These are phyloP conservation scores for Clarias fuscus DNA, from an alignment of 2,797 vertebrate species.

Conservation along the genomic window DNA sequence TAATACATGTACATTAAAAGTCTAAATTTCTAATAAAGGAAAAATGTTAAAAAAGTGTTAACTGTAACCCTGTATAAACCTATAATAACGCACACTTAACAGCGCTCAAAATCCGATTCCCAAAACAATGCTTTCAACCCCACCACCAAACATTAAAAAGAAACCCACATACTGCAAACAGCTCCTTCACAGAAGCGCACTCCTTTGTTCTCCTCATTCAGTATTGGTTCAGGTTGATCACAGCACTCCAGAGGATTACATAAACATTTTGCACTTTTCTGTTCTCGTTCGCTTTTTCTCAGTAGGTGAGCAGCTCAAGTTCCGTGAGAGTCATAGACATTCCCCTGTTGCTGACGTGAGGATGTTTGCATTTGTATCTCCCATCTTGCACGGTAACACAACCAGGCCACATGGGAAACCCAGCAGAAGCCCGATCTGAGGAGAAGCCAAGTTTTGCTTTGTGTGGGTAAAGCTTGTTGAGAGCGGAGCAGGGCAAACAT, in stretches of 20 bases:
- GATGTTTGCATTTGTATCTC: constrained; percentile 40
- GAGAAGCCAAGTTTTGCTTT: constrained; percentile 60
- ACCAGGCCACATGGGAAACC: constrained; percentile 39
- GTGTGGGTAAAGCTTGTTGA: constrained; percentile 62
- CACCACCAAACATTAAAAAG: constrained; percentile 10
- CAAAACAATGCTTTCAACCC: constrained; percentile 9
- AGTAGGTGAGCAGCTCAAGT: constrained; percentile 29
- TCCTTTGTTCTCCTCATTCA: neutral
- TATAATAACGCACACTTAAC: constrained; percentile 18
- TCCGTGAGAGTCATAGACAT: constrained; percentile 15
- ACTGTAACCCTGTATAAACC: neutral
- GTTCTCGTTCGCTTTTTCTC: constrained; percentile 1
- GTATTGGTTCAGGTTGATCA: constrained; percentile 15
- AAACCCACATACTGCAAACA: constrained; percentile 16
- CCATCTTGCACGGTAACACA: constrained; percentile 15
- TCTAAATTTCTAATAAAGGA: no score
- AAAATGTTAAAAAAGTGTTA: no score
- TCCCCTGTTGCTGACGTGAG: constrained; percentile 8
- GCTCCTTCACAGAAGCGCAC: constrained; percentile 6
- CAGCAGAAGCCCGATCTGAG: constrained; percentile 68
- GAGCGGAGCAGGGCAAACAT: constrained; percentile 64
- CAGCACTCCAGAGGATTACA: constrained; percentile 25
- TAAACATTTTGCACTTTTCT: constrained; percentile 42
- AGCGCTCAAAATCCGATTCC: constrained; percentile 16
- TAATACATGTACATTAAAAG: no score